Percentiles rank a stretch among this genome's conserved stretches.
Evolutionary conservation across 2,797 vertebrate genomes (phyloP).

Genomic region (Propithecus deckenii): DNA sequence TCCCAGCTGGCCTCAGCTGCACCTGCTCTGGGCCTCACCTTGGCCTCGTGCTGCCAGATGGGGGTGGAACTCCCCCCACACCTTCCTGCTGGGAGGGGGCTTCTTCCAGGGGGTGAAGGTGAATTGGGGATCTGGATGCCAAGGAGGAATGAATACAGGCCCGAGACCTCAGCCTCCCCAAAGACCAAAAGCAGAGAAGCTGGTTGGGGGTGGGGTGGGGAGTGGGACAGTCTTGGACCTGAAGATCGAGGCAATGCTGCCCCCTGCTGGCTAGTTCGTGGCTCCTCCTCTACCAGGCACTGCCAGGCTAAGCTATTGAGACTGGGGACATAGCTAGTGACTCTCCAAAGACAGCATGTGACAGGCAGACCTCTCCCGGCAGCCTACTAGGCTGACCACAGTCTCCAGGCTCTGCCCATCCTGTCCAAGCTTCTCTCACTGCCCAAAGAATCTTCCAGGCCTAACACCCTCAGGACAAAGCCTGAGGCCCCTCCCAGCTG

Average conservation of each 20-base stretch:
- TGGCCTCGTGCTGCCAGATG: neutral
- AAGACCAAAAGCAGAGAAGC: neutral
- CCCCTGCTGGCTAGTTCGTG: constrained; percentile 18
- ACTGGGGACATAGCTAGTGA: neutral
- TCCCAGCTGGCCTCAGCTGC: neutral
- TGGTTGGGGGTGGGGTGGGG: neutral
- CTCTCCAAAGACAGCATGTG: neutral
- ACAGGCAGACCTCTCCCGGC: neutral
- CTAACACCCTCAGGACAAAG: neutral
- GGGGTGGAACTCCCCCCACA: no score
- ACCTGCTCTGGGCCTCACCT: neutral
- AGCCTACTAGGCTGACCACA: neutral
- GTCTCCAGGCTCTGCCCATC: neutral
- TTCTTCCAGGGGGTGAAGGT: no score
- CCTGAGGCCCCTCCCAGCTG: neutral
- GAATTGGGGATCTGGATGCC: neutral
- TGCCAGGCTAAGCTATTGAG: neutral
- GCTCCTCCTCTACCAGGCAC: neutral
- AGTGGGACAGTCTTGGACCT: no score
- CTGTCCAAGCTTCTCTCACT: neutral
- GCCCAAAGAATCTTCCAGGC: neutral
- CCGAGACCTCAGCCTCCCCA: neutral
- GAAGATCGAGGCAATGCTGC: neutral
- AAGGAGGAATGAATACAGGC: neutral
- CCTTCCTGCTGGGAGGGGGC: neutral